Evolutionary conservation across 2,888 invertebrate genomes (phyloP), one percentile per base, ranked within the genome.

Genomic region (Erebia aethiops): DNA sequence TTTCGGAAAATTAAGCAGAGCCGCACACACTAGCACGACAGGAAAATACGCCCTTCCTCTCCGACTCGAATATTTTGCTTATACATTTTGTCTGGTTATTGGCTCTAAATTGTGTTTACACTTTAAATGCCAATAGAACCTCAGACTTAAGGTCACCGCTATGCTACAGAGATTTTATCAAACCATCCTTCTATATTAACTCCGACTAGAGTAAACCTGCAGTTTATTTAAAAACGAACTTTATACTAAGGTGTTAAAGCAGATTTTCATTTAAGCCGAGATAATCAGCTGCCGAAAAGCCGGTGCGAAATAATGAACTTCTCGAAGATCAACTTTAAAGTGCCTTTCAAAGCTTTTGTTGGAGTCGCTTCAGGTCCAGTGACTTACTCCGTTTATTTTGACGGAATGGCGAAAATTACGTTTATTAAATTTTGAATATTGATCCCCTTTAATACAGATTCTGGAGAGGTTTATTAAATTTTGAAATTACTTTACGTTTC

Each of bases 281-380:
- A 58, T 67, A 67, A 67, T 67, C 67, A 67, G 67, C 49, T 26
- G 58, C 67, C 67, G 58, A 67, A 67, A 67, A 67, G 41, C 67
- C 60, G 67, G 57, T 67, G 67, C 60, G 60, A 67, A 67, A 67
- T 67, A 67, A 67, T 67, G 67, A 67, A 67, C 67, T 61, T 52
- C 52, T 35, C 61, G 67, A 60, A 67, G 67, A 67, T 67, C 67
- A 67, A 67, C 60, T 67, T 67, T 67, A 61, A 67, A 67, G 67
- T 67, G 67, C 67, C 58, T 67, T 58, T 58, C 57, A 54, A 62
- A 67, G 58, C 67, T 67, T 67, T 67, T 67, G 67, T 67, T 58
- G 43, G 49, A 67, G 43, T 67, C 43, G 58, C 67, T 67, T 67
- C 49, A 26, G 58, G 67, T 67, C 67, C 67, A 16, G 58, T 58